Conservation (phyloP, 2,797 vertebrate genomes). For the Pachyuromys duprasi region DNA sequence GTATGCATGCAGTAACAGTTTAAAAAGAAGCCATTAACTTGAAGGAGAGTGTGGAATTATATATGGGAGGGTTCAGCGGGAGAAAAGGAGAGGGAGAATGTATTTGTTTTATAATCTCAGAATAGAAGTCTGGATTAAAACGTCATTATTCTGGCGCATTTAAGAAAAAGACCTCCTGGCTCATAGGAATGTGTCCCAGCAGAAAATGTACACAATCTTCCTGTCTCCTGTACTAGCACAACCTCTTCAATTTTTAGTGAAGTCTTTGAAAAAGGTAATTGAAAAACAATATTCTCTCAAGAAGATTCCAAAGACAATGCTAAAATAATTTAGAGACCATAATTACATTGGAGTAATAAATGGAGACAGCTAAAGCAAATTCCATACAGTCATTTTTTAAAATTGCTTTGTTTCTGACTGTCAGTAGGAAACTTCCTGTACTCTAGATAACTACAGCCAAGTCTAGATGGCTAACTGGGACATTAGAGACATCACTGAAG, state of each 20-base stretch:
- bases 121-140: background rate
- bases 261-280: background rate
- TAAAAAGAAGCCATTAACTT: background rate
- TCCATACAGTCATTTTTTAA: conserved; percentile 3
- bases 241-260: conserved; percentile 33
- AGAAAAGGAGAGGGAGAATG: background rate
- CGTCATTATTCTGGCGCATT: background rate
- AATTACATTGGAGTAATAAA: background rate
- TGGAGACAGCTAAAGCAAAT: conserved; percentile 33
- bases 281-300: conserved; percentile 22
- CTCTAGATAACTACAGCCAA: background rate
- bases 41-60: background rate
- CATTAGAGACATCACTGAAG: background rate
- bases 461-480: background rate
- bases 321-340: conserved; percentile 35
- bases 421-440: conserved; percentile 14
- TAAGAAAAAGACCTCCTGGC: background rate
- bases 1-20: background rate
- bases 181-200: background rate
- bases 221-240: background rate
- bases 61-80: background rate
- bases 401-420: background rate
- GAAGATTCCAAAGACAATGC: background rate
- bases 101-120: background rate
- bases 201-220: background rate